phyloP scores from a whole-genome alignment of 2,113 vertebrate species.

The Collichthys lucidus region DNA sequence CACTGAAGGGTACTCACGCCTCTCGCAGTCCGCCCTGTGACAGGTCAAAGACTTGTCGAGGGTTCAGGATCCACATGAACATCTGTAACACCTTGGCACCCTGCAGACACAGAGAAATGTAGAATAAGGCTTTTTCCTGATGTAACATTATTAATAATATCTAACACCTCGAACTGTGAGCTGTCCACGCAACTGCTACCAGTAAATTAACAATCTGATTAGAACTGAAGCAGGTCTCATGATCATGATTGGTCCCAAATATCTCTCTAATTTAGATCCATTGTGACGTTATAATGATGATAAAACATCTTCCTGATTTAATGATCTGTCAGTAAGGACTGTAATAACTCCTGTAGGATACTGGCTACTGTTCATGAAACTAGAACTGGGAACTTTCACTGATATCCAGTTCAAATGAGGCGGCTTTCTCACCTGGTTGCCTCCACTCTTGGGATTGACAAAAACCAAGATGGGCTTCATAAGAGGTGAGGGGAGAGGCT shows the following conservation, averaged over 20 bases:
- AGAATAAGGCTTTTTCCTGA: not conserved
- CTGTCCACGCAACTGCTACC: not conserved
- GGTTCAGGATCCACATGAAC: slow-evolving; percentile 99
- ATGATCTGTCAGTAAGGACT: not conserved
- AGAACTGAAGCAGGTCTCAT: not conserved
- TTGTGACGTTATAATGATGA: not conserved
- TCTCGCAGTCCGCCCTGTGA: slow-evolving; percentile 96
- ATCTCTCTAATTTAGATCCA: not conserved
- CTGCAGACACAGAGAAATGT: slow-evolving; percentile 70
- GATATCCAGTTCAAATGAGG: not conserved
- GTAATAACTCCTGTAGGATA: not conserved
- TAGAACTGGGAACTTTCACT: too few relatives aligned
- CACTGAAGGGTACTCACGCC: slow-evolving; percentile 87
- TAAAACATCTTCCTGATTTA: slow-evolving; percentile 2
- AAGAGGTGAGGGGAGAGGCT: slow-evolving; percentile 94
- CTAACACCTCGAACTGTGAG: not conserved
- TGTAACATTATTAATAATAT: not conserved
- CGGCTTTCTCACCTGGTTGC: slow-evolving; percentile 90
- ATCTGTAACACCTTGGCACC: slow-evolving; percentile 97
- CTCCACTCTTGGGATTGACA: slow-evolving; percentile 98
- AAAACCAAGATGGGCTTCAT: slow-evolving; percentile 99
- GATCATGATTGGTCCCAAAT: not conserved
- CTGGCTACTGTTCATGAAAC: not conserved
- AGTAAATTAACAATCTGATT: too few relatives aligned
- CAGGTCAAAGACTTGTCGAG: slow-evolving; percentile 97